A percentile compares a stretch with the other conserved stretches of the same genome.
These are phyloP conservation scores for Molanna angustata DNA, from an alignment of 2,888 invertebrate species.

Conservation along the genomic window DNA sequence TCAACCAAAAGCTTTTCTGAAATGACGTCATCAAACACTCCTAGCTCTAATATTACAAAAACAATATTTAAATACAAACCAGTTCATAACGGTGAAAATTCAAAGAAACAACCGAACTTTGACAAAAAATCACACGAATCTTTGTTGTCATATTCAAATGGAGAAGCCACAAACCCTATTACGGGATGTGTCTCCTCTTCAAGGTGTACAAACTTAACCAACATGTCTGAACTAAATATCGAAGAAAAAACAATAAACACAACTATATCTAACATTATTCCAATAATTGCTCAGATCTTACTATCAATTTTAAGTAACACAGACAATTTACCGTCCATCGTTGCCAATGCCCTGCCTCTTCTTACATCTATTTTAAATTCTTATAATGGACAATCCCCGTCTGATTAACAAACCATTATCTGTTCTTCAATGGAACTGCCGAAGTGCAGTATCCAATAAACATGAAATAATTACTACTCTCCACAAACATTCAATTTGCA, in stretches of 20 bases:
- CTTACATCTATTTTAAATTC: neutral
- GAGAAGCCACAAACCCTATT: neutral
- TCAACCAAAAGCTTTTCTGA: no score
- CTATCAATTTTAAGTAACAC: neutral
- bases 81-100: no score
- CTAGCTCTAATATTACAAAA: no score
- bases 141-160: neutral
- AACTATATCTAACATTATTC: neutral
- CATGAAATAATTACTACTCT: neutral
- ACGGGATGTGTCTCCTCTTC: neutral
- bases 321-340: slow-evolving; percentile 4
- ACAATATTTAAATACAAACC: no score
- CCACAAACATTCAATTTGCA: neutral
- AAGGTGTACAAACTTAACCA: no score
- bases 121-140: neutral
- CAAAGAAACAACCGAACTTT: neutral
- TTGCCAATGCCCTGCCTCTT: neutral
- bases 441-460: neutral
- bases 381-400: neutral
- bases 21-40: no score
- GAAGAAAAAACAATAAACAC: no score
- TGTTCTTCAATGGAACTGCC: slow-evolving; percentile 1
- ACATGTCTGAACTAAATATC: no score
- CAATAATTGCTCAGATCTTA: neutral
- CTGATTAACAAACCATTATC: neutral